phyloP scores from a whole-genome alignment of 2,797 vertebrate species.

The Molossus alvarezi region DNA sequence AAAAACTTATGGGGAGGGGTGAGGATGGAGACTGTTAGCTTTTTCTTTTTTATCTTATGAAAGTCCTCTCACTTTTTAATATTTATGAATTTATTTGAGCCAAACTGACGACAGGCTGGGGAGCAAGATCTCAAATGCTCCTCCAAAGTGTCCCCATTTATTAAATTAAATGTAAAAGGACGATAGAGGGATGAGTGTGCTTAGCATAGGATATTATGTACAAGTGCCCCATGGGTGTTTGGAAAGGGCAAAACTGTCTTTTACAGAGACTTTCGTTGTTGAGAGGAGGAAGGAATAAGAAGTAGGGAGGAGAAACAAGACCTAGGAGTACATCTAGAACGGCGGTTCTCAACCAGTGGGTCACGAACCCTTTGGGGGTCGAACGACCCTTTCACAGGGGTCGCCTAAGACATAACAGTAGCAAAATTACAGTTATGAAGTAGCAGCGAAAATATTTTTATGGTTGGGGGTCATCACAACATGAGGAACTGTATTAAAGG shows the following conservation, averaged over 20 bases:
- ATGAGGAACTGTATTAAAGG: too few relatives aligned
- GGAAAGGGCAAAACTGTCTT: not conserved
- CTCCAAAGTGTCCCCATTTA: not conserved
- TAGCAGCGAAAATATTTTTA: too few relatives aligned
- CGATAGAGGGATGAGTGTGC: not conserved
- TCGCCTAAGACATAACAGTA: too few relatives aligned
- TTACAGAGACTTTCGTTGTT: not conserved
- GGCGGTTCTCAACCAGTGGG: too few relatives aligned
- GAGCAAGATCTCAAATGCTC: too few relatives aligned
- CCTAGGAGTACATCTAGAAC: not conserved
- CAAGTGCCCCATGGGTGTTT: not conserved
- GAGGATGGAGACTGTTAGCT: not conserved
- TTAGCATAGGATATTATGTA: not conserved
- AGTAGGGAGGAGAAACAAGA: not conserved
- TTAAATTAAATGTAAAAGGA: constrained; percentile 45
- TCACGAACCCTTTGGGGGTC: too few relatives aligned
- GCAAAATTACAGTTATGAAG: too few relatives aligned
- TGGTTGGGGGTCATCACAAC: too few relatives aligned
- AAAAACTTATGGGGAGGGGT: not conserved
- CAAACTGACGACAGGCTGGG: too few relatives aligned
- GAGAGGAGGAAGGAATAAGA: constrained; percentile 21
- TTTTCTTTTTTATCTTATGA: not conserved
- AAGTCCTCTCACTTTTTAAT: not conserved
- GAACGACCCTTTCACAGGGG: too few relatives aligned
- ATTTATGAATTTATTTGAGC: too few relatives aligned